Percentiles rank a stretch among this genome's conserved stretches.
Conservation (phyloP, 2,113 vertebrate genomes). For the Phyllostomus discolor region DNA sequence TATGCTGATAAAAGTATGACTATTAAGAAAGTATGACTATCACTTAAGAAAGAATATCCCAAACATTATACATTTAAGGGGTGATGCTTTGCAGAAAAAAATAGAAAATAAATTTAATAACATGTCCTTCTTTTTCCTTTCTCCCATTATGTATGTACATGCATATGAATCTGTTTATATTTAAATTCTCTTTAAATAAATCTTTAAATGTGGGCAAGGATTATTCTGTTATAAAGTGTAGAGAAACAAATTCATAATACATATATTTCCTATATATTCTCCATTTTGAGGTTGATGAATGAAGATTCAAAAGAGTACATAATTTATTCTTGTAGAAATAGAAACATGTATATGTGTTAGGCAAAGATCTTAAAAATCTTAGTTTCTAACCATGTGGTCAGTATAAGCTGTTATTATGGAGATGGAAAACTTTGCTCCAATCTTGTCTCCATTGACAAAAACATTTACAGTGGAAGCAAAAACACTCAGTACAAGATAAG, state of each 20-base stretch:
- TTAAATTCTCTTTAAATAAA: conserved; percentile 70
- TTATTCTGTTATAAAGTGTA: conserved; percentile 59
- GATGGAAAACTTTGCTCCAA: background rate
- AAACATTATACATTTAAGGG: background rate
- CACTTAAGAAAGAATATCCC: background rate
- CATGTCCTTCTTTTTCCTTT: conserved; percentile 51
- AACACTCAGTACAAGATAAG: conserved; percentile 10
- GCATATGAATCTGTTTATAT: conserved; percentile 60
- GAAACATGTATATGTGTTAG: conserved; percentile 6
- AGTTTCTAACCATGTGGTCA: conserved; percentile 45
- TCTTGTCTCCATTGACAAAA: conserved; percentile 43
- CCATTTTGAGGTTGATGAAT: conserved; percentile 54
- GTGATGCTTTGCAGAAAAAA: conserved; percentile 10
- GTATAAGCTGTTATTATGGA: background rate
- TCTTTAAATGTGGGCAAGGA: conserved; percentile 61
- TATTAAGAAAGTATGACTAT: background rate
- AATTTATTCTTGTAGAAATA: conserved; percentile 31
- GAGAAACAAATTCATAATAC: conserved; percentile 58
- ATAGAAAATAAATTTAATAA: conserved; percentile 44
- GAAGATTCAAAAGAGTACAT: conserved; percentile 58
- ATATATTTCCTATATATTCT: conserved; percentile 60
- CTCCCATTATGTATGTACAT: conserved; percentile 25
- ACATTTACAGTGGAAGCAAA: conserved; percentile 25
- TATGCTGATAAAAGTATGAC: background rate
- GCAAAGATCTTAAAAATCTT: conserved; percentile 49